These are phyloP conservation scores for Physeter macrocephalus DNA, from an alignment of 2,113 vertebrate species.

Conservation along the genomic window DNA sequence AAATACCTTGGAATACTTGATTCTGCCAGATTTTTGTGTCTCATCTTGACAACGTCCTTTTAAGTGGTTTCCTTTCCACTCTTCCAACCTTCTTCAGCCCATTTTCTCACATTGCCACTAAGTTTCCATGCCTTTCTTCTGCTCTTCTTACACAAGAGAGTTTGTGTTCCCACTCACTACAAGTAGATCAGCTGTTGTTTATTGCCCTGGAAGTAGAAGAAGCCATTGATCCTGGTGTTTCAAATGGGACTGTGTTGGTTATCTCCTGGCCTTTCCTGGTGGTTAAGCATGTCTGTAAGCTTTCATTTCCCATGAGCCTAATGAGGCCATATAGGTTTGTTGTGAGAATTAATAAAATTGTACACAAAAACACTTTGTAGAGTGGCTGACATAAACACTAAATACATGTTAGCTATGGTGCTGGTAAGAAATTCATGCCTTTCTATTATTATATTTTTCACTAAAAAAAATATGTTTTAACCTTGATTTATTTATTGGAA, in stretches of 20 bases:
- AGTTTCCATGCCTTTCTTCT: background rate
- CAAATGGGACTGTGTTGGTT: background rate
- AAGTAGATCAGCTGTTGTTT: no score
- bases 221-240: background rate
- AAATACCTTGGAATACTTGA: background rate
- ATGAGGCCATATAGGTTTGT: background rate
- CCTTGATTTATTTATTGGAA: background rate
- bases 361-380: background rate
- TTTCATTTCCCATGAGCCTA: background rate
- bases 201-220: background rate
- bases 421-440: background rate
- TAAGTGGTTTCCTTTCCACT: background rate
- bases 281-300: background rate
- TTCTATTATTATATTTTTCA: background rate
- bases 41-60: background rate
- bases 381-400: background rate
- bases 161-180: no score
- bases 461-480: background rate
- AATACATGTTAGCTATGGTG: background rate
- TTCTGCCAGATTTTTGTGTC: background rate
- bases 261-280: background rate
- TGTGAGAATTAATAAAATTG: background rate
- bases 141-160: background rate
- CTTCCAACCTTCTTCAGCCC: background rate
- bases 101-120: background rate